These are phyloP conservation scores for Eucidaris tribuloides DNA, from an alignment of 35 echinoderm and acorn worm species.

Conservation along the genomic window DNA sequence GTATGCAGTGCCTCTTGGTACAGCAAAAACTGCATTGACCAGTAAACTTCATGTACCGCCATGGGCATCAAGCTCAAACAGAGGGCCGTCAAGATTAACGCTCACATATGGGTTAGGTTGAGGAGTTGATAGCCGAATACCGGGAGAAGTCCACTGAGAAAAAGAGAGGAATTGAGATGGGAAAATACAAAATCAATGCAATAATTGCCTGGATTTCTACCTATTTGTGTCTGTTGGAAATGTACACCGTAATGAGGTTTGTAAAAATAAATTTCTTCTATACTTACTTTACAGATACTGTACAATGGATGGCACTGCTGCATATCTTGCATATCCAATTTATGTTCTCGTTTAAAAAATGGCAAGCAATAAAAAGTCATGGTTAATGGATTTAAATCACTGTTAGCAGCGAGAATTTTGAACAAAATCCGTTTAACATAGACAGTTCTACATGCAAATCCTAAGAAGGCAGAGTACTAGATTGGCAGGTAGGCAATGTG, in stretches of 20 bases:
- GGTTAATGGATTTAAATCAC: no score
- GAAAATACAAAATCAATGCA: background rate
- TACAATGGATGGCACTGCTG: background rate
- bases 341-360: no score
- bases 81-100: slow-evolving; percentile 65
- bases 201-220: background rate
- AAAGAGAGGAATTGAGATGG: background rate
- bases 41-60: slow-evolving; percentile 55
- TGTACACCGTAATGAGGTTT: background rate
- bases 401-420: no score
- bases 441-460: no score
- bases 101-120: background rate
- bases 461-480: no score
- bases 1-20: slow-evolving; percentile 51
- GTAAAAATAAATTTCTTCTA: background rate
- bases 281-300: background rate
- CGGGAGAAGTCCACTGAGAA: slow-evolving; percentile 19
- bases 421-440: no score
- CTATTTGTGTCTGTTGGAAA: background rate
- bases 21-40: slow-evolving; percentile 48
- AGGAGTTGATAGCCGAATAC: slow-evolving; percentile 83
- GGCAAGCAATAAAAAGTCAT: no score
- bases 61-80: slow-evolving; percentile 86
- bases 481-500: no score
- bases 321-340: no score